Evolutionary conservation across 2,113 vertebrate species (phyloP).

Genomic region (Colius striatus): DNA sequence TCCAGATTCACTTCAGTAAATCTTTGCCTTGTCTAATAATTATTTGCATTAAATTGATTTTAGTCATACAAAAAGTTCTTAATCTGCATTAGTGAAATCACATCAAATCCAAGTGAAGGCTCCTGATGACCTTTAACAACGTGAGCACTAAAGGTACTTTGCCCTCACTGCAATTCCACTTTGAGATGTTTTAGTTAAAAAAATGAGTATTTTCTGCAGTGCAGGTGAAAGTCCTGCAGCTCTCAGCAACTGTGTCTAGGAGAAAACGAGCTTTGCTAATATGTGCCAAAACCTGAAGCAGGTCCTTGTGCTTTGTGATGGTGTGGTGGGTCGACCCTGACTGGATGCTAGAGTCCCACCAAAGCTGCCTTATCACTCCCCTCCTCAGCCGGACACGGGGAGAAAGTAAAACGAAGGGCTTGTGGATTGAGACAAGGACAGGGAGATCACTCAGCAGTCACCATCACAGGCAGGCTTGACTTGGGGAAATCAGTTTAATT

Average conservation of each 20-base stretch:
- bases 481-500: neutral
- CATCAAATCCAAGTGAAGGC: neutral
- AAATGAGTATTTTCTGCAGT: neutral
- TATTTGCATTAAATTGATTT: neutral
- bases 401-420: neutral
- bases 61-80: neutral
- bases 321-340: neutral
- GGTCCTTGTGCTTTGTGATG: neutral
- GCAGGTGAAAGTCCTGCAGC: neutral
- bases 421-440: neutral
- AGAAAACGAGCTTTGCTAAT: neutral
- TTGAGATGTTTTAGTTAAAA: neutral
- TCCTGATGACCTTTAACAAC: neutral
- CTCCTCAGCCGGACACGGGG: neutral
- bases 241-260: neutral
- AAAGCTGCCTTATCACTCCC: neutral
- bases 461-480: neutral
- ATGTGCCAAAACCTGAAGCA: neutral
- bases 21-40: neutral
- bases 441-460: neutral
- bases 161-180: neutral
- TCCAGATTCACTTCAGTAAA: neutral
- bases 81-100: neutral
- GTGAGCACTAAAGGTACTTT: neutral
- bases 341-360: neutral